Evolutionary conservation across 2,113 vertebrate species (phyloP).

Genomic region (Phodopus roborovskii): DNA sequence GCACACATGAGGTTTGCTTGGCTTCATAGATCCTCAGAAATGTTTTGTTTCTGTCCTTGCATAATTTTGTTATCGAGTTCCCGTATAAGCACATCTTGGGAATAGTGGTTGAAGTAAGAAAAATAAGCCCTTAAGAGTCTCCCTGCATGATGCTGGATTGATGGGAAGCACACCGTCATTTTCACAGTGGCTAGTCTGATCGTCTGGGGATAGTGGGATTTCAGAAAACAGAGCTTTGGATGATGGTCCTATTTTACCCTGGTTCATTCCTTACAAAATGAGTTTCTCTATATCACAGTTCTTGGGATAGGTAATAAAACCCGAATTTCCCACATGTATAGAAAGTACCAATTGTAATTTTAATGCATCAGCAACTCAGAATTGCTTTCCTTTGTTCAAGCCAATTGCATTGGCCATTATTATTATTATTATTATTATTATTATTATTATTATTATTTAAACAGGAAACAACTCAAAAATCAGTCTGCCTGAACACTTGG

Average conservation of each 20-base stretch:
- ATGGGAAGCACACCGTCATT: slow-evolving; percentile 24
- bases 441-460: not conserved
- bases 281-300: not conserved
- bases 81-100: slow-evolving; percentile 60
- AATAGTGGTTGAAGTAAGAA: slow-evolving; percentile 75
- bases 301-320: not conserved
- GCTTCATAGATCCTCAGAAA: slow-evolving; percentile 65
- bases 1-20: slow-evolving; percentile 59
- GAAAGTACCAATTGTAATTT: slow-evolving; percentile 1
- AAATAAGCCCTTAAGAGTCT: slow-evolving; percentile 67
- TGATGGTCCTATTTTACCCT: not conserved
- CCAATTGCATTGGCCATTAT: not conserved
- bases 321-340: not conserved
- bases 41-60: slow-evolving; percentile 77
- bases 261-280: not conserved
- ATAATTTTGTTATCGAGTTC: slow-evolving; percentile 74
- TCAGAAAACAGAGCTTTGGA: not conserved
- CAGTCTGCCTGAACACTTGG: not conserved
- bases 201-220: slow-evolving; percentile 32
- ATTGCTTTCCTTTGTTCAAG: slow-evolving; percentile 22
- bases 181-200: slow-evolving; percentile 39
- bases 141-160: slow-evolving; percentile 29
- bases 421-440: not conserved
- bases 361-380: not conserved
- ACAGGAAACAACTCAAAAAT: not conserved